phyloP scores from a whole-genome alignment of 2,888 invertebrate genomes.

The Caenorhabditis sp. region DNA sequence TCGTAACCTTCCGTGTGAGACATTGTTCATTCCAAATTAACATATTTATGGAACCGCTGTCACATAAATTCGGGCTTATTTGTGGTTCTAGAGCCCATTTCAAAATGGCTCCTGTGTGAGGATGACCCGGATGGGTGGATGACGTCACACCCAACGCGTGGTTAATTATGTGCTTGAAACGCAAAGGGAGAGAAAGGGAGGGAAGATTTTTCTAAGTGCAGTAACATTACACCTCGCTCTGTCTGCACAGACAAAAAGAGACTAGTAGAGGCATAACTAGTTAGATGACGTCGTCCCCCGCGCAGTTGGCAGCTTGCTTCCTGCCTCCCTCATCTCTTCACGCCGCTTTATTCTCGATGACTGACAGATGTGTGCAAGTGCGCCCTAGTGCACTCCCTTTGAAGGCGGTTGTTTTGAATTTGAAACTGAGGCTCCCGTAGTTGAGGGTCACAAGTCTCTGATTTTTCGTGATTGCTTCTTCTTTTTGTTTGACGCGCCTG shows the following conservation, averaged over 20 bases:
- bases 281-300: slow-evolving; percentile 35
- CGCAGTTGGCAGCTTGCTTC: neutral
- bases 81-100: too few species aligned
- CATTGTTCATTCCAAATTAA: neutral
- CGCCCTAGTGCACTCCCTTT: slow-evolving; percentile 5
- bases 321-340: neutral
- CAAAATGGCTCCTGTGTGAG: too few species aligned
- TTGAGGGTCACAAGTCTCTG: slow-evolving; percentile 1
- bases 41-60: slow-evolving; percentile 10
- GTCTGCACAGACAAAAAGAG: slow-evolving; percentile 25
- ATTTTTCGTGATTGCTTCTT: slow-evolving; percentile 40
- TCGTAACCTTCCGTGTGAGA: slow-evolving; percentile 21
- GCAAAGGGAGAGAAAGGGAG: slow-evolving; percentile 7
- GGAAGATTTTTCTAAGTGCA: slow-evolving; percentile 35
- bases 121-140: neutral
- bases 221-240: slow-evolving; percentile 48
- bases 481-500: slow-evolving; percentile 30
- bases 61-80: slow-evolving; percentile 3
- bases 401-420: slow-evolving; percentile 14
- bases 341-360: neutral
- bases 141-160: slow-evolving; percentile 15
- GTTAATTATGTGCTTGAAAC: slow-evolving; percentile 34
- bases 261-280: slow-evolving; percentile 47
- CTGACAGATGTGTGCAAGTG: slow-evolving; percentile 17
- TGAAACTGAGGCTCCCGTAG: neutral